These are phyloP conservation scores for Triplophysa dalaica DNA, from an alignment of 2,113 vertebrate species.

Conservation along the genomic window DNA sequence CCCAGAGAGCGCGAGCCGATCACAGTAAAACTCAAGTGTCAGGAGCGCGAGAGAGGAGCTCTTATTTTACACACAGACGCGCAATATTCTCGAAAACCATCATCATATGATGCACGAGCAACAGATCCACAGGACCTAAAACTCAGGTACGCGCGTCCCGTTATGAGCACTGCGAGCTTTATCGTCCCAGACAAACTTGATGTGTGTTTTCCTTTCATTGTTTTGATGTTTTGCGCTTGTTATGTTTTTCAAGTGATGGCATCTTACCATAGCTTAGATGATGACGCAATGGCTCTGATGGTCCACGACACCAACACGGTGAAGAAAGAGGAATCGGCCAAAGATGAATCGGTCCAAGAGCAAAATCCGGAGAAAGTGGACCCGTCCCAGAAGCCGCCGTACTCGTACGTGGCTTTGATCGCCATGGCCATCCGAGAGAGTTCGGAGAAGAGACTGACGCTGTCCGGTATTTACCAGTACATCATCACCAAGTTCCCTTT, in stretches of 20 bases:
- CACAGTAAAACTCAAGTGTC: background rate
- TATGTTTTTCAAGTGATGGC: slow-evolving; percentile 74
- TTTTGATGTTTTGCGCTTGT: slow-evolving; percentile 44
- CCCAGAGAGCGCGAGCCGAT: background rate
- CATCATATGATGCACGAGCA: background rate
- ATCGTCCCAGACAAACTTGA: background rate
- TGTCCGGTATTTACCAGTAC: slow-evolving; percentile 89
- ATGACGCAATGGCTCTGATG: slow-evolving; percentile 73
- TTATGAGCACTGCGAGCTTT: no score
- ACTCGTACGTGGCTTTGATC: slow-evolving; percentile 87
- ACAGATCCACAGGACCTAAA: slow-evolving; percentile 7
- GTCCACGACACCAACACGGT: slow-evolving; percentile 66
- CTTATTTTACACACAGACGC: background rate
- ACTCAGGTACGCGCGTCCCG: background rate
- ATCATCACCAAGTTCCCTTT: slow-evolving; percentile 88
- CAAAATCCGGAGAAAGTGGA: slow-evolving; percentile 78
- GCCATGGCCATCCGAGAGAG: slow-evolving; percentile 89
- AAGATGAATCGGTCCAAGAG: slow-evolving; percentile 70
- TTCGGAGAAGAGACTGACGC: slow-evolving; percentile 83
- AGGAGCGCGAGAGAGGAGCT: background rate
- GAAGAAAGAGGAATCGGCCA: slow-evolving; percentile 70
- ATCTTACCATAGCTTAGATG: slow-evolving; percentile 77
- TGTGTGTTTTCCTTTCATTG: slow-evolving; percentile 39
- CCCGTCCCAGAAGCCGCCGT: slow-evolving; percentile 84
- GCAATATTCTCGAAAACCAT: background rate